phyloP scores from a whole-genome alignment of 1,140 invertebrate genomes.

The Campoletis sonorensis region DNA sequence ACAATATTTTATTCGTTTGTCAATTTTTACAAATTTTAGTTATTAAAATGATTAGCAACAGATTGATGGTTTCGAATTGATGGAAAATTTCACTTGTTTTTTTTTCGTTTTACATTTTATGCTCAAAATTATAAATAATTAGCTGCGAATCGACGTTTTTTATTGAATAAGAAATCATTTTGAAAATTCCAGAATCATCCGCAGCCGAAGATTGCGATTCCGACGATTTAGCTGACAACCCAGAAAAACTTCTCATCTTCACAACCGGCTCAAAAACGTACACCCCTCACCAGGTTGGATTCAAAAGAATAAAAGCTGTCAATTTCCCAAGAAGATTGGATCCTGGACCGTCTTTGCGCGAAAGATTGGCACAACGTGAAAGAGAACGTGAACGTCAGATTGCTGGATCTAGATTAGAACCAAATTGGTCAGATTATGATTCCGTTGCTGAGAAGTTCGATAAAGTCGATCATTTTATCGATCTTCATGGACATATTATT shows the following conservation, averaged over 20 bases:
- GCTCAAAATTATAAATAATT: not conserved
- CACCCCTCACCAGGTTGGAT: constrained; percentile 91
- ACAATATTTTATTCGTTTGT: too few species aligned
- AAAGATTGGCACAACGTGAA: constrained; percentile 80
- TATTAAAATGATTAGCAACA: too few species aligned
- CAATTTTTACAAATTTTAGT: too few species aligned
- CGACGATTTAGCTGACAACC: constrained; percentile 76
- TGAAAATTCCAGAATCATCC: constrained; percentile 63
- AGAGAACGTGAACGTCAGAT: constrained; percentile 76
- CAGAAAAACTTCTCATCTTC: constrained; percentile 90
- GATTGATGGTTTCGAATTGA: too few species aligned
- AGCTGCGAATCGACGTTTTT: not conserved
- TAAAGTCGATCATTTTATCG: constrained; percentile 88
- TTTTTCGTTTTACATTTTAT: too few species aligned
- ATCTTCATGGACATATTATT: constrained; percentile 93
- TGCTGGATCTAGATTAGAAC: constrained; percentile 75
- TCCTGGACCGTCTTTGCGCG: constrained; percentile 82
- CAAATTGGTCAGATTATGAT: constrained; percentile 84
- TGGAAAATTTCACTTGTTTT: too few species aligned
- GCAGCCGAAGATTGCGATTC: constrained; percentile 75
- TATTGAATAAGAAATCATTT: not conserved
- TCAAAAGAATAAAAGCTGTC: constrained; percentile 87
- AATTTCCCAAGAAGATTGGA: constrained; percentile 84
- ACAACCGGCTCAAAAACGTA: constrained; percentile 91
- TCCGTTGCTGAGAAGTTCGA: constrained; percentile 86